These are phyloP conservation scores for Crotophaga sulcirostris DNA, from an alignment of 2,113 vertebrate genomes.

Conservation along the genomic window DNA sequence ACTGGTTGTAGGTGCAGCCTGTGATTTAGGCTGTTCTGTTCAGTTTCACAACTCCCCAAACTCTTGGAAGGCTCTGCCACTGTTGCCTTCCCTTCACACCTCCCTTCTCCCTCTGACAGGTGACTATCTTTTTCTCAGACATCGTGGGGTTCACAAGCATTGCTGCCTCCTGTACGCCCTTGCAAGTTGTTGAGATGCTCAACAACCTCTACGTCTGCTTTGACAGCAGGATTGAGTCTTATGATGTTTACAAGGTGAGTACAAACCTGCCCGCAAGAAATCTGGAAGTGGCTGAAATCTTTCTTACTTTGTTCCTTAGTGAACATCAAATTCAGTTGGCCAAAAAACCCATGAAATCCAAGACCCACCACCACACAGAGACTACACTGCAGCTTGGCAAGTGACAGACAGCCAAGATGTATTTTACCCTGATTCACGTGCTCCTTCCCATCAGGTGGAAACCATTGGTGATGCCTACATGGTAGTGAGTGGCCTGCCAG, in stretches of 20 bases:
- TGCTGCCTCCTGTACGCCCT: slow-evolving; percentile 86
- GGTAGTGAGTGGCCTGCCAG: slow-evolving; percentile 88
- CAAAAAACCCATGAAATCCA: background rate
- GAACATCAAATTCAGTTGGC: background rate
- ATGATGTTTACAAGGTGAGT: slow-evolving; percentile 88
- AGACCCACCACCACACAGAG: fast-evolving
- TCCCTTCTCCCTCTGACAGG: slow-evolving; percentile 61
- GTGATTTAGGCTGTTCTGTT: background rate
- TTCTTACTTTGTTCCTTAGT: background rate
- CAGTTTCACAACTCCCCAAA: background rate
- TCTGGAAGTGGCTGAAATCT: background rate
- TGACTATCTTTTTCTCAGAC: slow-evolving; percentile 91
- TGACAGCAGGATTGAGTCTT: slow-evolving; percentile 87
- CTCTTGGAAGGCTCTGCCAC: background rate
- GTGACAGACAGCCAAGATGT: background rate
- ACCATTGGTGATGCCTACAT: slow-evolving; percentile 91
- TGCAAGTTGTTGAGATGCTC: slow-evolving; percentile 90
- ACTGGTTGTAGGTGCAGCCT: fast-evolving
- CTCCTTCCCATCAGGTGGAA: slow-evolving; percentile 76
- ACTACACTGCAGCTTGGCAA: background rate
- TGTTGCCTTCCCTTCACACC: background rate
- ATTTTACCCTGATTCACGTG: background rate
- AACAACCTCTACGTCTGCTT: slow-evolving; percentile 89
- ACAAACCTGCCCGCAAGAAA: background rate
- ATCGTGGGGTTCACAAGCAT: slow-evolving; percentile 89